A percentile compares a stretch with the other conserved stretches of the same genome.
These are phyloP conservation scores for Drosophila algonquin DNA, from an alignment of 2,888 invertebrate species.

Conservation along the genomic window DNA sequence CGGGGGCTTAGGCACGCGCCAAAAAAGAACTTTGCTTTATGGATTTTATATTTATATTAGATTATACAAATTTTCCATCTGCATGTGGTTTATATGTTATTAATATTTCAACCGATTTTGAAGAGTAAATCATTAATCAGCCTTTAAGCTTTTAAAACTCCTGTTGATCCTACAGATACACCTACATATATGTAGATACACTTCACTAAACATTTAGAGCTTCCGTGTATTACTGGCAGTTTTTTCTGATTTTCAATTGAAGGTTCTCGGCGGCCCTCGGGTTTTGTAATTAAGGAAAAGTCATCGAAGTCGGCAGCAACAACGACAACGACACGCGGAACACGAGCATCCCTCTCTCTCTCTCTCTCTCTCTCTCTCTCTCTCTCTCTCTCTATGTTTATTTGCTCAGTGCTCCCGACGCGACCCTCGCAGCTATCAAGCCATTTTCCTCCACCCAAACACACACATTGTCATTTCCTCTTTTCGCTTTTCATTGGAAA, in stretches of 20 bases:
- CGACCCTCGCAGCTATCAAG: constrained; percentile 24
- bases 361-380: too few relatives aligned
- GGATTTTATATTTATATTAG: too few relatives aligned
- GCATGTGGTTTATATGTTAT: too few relatives aligned
- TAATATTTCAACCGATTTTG: neutral
- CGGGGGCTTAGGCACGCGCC: too few relatives aligned
- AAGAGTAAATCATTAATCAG: neutral
- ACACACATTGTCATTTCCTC: constrained; percentile 64
- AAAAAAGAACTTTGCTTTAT: too few relatives aligned
- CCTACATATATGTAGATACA: constrained; percentile 20
- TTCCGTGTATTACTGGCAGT: neutral
- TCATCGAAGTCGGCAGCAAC: constrained; percentile 76
- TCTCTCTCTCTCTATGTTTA: constrained; percentile 49
- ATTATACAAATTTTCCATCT: too few relatives aligned
- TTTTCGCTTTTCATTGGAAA: constrained; percentile 74
- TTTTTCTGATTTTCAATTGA: neutral
- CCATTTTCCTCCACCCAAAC: constrained; percentile 9
- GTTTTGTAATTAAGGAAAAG: constrained; percentile 77
- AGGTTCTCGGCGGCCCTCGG: constrained; percentile 50
- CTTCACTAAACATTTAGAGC: constrained; percentile 55
- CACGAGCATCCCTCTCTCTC: constrained; percentile 47
- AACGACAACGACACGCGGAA: constrained; percentile 28
- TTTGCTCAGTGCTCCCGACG: constrained; percentile 12
- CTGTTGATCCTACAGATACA: neutral
- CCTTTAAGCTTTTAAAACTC: neutral